These are phyloP conservation scores for Proales similis DNA, from an alignment of 1,140 invertebrate genomes.

Conservation along the genomic window DNA sequence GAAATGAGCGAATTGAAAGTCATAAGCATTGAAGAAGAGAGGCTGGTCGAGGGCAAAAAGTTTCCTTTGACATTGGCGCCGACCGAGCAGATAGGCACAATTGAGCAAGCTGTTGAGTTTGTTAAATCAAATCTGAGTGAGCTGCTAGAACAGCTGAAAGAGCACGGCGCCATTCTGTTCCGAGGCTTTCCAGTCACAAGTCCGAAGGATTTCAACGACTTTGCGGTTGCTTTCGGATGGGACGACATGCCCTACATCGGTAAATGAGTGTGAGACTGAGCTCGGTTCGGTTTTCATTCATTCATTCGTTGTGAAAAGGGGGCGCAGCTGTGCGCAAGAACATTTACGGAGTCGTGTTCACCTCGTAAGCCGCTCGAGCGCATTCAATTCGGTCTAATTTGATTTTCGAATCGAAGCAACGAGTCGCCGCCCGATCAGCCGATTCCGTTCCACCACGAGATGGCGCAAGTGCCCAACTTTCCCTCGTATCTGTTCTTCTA, in stretches of 20 bases:
- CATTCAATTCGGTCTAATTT: background rate
- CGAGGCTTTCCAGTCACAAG: slow-evolving; percentile 42
- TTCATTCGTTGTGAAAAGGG: slow-evolving; percentile 2
- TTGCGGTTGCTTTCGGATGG: slow-evolving; percentile 42
- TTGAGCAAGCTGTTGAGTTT: slow-evolving; percentile 38
- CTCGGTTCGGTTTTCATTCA: background rate
- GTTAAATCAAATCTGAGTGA: slow-evolving; percentile 38
- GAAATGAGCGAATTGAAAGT: background rate
- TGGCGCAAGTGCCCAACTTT: slow-evolving; percentile 45
- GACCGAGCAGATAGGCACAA: background rate
- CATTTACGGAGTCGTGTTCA: slow-evolving; percentile 43
- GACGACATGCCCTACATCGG: slow-evolving; percentile 43
- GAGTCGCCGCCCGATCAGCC: slow-evolving; percentile 44
- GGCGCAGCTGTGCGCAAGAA: slow-evolving; percentile 42
- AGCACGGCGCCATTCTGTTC: slow-evolving; percentile 44
- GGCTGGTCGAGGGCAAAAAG: slow-evolving; percentile 39
- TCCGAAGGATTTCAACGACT: slow-evolving; percentile 42
- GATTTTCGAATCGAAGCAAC: slow-evolving; percentile 39
- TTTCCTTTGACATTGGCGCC: slow-evolving; percentile 40
- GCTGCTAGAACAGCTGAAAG: slow-evolving; percentile 40
- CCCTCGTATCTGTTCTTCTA: slow-evolving; percentile 44
- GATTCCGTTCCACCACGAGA: slow-evolving; percentile 46
- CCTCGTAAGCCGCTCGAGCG: slow-evolving; percentile 38
- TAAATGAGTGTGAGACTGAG: no score
- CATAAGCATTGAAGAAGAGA: slow-evolving; percentile 40